These are phyloP conservation scores for Apis mellifera DNA, from an alignment of 1,140 invertebrate species.

Conservation along the genomic window Amel_HAv3.1 CM009941.2:11011001-11011500, in stretches of 20 bases:
- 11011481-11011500: not conserved
- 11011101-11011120: constrained; percentile 62
- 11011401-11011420: not conserved
- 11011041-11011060: not conserved
- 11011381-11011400: no score
- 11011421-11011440: no score
- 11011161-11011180: constrained; percentile 66
- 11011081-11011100: not conserved
- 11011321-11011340: not conserved
- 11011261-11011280: no score
- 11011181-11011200: constrained; percentile 64
- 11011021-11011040: constrained; percentile 1
- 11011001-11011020: constrained; percentile 55
- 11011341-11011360: no score
- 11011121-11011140: constrained; percentile 64
- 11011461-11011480: no score
- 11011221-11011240: constrained; percentile 12
- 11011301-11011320: not conserved
- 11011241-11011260: not conserved
- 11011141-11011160: constrained; percentile 63
- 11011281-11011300: no score
- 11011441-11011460: no score
- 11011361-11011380: no score
- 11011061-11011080: not conserved
- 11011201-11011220: constrained; percentile 53